Evolutionary conservation across 2,113 vertebrate genomes (phyloP).

Genomic region (Pipa parva): DNA sequence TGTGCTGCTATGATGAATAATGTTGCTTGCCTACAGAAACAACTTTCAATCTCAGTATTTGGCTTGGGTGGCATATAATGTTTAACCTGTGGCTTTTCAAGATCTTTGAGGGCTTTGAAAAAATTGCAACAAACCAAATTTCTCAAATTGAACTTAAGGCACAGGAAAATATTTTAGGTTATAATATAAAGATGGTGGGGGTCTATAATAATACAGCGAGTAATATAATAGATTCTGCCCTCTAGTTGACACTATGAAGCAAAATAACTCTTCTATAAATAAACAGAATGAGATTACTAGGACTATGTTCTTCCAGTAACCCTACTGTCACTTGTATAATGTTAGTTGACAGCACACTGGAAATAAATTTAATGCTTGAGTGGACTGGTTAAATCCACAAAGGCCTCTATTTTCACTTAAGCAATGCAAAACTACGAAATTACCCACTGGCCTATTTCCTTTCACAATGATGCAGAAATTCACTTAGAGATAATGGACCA

Average conservation of each 20-base stretch:
- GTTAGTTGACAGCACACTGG: slow-evolving; percentile 55
- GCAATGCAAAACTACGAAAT: slow-evolving; percentile 51
- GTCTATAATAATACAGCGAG: too few relatives aligned
- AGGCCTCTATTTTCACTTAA: slow-evolving; percentile 54
- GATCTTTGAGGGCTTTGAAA: too few relatives aligned
- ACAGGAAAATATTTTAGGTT: too few relatives aligned
- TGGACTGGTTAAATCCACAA: slow-evolving; percentile 55
- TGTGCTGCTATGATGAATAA: too few relatives aligned
- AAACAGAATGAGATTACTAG: slow-evolving; percentile 44
- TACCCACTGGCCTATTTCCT: slow-evolving; percentile 58
- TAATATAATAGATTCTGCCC: not conserved
- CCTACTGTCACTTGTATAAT: slow-evolving; percentile 49
- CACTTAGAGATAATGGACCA: slow-evolving; percentile 56
- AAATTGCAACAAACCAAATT: too few relatives aligned
- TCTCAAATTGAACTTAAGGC: too few relatives aligned
- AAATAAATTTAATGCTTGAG: slow-evolving; percentile 60
- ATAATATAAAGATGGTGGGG: too few relatives aligned
- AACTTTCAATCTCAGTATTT: too few relatives aligned
- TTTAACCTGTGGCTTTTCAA: too few relatives aligned
- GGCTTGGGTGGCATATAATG: too few relatives aligned
- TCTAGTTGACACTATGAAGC: not conserved
- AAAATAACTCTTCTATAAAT: slow-evolving; percentile 45
- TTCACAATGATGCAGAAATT: slow-evolving; percentile 57
- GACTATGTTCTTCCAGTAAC: slow-evolving; percentile 46
- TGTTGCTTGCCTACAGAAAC: too few relatives aligned